Conservation (phyloP, 2,888 invertebrate species). For the Tenthredo livida region DNA sequence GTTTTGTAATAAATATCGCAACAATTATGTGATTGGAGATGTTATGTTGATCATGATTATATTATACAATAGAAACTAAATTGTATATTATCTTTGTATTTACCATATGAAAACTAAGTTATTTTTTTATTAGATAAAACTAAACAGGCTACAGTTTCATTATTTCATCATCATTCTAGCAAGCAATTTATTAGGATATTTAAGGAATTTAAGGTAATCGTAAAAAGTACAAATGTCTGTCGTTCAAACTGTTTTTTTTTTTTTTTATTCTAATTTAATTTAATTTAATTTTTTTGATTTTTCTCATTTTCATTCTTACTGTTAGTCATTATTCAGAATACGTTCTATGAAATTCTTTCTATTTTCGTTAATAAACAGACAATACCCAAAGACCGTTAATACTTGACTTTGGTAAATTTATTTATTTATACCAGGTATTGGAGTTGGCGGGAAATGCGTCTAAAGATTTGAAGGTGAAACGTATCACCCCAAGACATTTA, state of each 20-base stretch:
- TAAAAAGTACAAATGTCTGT: constrained; percentile 11
- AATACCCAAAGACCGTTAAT: background rate
- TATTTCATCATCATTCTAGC: constrained; percentile 16
- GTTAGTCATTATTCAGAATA: constrained; percentile 14
- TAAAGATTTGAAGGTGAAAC: constrained; percentile 99
- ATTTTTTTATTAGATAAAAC: background rate
- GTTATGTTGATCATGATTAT: no score
- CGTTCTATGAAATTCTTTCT: constrained; percentile 2
- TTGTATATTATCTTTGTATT: background rate
- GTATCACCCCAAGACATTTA: constrained; percentile 99
- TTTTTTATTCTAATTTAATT: background rate
- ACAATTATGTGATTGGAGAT: no score
- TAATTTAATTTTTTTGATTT: no score
- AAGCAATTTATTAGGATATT: constrained; percentile 28
- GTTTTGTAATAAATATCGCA: background rate
- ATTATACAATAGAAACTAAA: background rate
- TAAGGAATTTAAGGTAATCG: constrained; percentile 17
- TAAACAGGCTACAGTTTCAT: constrained; percentile 17
- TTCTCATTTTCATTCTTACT: background rate
- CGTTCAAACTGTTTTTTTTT: background rate
- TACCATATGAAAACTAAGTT: background rate
- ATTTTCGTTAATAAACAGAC: constrained; percentile 6
- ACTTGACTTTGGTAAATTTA: background rate
- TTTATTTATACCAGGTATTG: constrained; percentile 86
- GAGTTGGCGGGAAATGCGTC: constrained; percentile 99